phyloP scores from a whole-genome alignment of 2,797 vertebrate species.

The Sarcoramphus papa region DNA sequence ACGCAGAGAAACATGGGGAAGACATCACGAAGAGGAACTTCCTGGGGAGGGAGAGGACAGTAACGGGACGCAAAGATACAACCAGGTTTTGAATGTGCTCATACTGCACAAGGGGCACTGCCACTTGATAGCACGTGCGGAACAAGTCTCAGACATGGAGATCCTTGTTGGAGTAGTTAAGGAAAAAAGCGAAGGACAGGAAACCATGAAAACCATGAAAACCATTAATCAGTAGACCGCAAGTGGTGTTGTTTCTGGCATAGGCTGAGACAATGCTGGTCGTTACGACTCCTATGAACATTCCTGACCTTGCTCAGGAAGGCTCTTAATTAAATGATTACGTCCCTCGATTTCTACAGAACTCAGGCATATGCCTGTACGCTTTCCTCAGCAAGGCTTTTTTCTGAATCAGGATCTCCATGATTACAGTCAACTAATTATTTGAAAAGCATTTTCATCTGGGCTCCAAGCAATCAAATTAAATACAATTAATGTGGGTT shows the following conservation, averaged over 20 bases:
- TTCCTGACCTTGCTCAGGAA: slow-evolving; percentile 33
- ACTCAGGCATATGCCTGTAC: not conserved
- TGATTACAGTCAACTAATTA: slow-evolving; percentile 41
- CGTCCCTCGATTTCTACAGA: not conserved
- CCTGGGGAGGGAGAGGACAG: not conserved
- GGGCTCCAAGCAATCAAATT: slow-evolving; percentile 29
- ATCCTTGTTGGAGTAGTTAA: not conserved
- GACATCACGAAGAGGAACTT: not conserved
- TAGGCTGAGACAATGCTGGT: not conserved
- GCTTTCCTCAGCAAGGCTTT: not conserved
- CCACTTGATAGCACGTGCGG: not conserved
- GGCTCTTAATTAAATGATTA: slow-evolving; percentile 23
- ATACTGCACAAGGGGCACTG: not conserved
- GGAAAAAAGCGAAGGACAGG: not conserved
- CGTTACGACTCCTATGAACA: not conserved
- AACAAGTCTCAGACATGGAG: not conserved
- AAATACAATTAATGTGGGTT: slow-evolving; percentile 35
- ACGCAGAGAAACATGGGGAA: not conserved
- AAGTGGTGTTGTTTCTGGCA: slow-evolving; percentile 20
- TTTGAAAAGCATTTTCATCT: slow-evolving; percentile 55
- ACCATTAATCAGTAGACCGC: not conserved
- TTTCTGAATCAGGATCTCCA: not conserved
- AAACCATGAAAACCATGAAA: not conserved
- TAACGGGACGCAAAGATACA: not conserved
- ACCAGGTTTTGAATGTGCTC: not conserved